A percentile compares a stretch with the other conserved stretches of the same genome.
These are phyloP conservation scores for Cherax quadricarinatus DNA, from an alignment of 1,140 invertebrate species.

Conservation along the genomic window DNA sequence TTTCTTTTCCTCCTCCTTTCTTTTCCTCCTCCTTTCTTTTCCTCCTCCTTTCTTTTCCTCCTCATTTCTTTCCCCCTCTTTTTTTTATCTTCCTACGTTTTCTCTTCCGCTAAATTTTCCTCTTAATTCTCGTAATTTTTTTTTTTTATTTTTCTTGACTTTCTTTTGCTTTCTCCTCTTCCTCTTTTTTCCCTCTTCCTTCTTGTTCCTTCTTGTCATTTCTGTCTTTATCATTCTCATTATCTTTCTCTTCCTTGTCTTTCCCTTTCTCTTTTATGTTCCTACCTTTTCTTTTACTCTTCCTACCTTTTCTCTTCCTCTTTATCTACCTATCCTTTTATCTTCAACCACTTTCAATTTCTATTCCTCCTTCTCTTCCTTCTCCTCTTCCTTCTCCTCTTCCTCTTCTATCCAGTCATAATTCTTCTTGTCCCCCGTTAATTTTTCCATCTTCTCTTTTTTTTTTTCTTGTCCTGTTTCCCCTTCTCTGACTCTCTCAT, in stretches of 20 bases:
- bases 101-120: neutral
- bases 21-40: neutral
- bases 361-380: conserved; percentile 25
- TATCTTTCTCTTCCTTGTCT: neutral
- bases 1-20: neutral
- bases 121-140: too few relatives aligned
- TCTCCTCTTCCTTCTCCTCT: conserved; percentile 11
- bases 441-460: neutral
- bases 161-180: conserved; percentile 23
- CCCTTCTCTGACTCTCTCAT: conserved; percentile 11
- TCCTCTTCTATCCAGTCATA: neutral
- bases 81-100: conserved; percentile 1
- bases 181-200: too few relatives aligned
- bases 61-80: too few relatives aligned
- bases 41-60: conserved; percentile 17
- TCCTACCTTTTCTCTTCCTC: conserved; percentile 21
- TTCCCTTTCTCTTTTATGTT: neutral
- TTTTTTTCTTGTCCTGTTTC: neutral
- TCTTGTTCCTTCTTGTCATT: too few relatives aligned
- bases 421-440: too few relatives aligned
- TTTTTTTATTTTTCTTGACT: too few relatives aligned
- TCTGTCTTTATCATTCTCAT: too few relatives aligned
- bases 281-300: neutral
- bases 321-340: neutral
- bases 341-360: neutral